Evolutionary conservation across 2,113 vertebrate genomes (phyloP), one percentile per base, ranked within the genome.

Genomic region (Climacteris rufus): DNA sequence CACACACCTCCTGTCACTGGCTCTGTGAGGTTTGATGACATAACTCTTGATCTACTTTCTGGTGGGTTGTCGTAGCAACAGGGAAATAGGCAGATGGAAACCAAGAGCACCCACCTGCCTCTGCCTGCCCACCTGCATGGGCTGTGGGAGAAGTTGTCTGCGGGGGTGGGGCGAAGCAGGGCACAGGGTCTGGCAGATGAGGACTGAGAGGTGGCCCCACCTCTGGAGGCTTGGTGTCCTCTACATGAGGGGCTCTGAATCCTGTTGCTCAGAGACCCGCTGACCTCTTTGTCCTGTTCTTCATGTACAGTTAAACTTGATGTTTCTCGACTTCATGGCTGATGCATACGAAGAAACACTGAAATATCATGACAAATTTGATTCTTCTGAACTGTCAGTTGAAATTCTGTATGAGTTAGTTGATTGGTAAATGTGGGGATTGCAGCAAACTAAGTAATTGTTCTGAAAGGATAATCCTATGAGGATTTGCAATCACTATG

Each of bases 51-150:
- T 60, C 69, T 11, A 13, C 22, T 31, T 83, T 11, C 77, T 40
- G 59, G 65, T 28, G 54, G 44, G 90, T 95, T 97, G 95, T 76
- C 52, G 11, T 91, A 75, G 91, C 85, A 93, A 96, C 89, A 9
- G 47, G 78, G 53, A 69, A 82, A 84, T 12, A 76, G 72, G 87
- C 69, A 78, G 69, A 56, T 50, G 89, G 24, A 75, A 88, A 53
- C 37, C n/a, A 78, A 16, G 2, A 33, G 59, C 81, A 83, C 23
- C 44, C 9, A 11, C 35, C 77, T 88, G 53, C 60, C 49, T 85
- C 71, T 13, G 8, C 42, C 79, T 61, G 44, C 71, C 76, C 66
- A 40, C 45, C 82, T 78, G 40, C 40, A 9, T 30, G 27, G 39
- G n/a, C 44, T 56, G 49, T 1, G 1, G 15, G 45, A 74, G 22